Percentiles rank a stretch among this genome's conserved stretches.
Conservation (phyloP, 2,888 invertebrate species). For the Tricholauxania praeusta region DNA sequence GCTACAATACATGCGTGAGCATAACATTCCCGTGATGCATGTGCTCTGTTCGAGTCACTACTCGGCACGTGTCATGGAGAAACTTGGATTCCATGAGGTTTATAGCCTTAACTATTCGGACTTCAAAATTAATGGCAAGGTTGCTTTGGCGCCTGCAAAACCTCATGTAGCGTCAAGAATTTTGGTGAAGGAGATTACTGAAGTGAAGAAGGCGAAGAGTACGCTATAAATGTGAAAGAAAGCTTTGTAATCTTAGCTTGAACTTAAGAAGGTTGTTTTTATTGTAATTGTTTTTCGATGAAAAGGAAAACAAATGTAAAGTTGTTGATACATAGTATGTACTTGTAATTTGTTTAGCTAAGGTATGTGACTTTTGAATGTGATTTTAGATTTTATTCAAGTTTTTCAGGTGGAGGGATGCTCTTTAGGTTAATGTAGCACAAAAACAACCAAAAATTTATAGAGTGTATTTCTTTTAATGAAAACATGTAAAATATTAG, state of each 20-base stretch:
- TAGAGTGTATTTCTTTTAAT: no score
- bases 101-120: slow-evolving; percentile 76
- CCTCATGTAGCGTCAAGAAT: slow-evolving; percentile 75
- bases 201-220: slow-evolving; percentile 26
- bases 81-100: slow-evolving; percentile 77
- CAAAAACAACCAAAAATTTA: background rate
- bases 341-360: slow-evolving; percentile 4
- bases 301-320: background rate
- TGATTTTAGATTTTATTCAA: slow-evolving; percentile 30
- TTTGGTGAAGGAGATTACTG: slow-evolving; percentile 70
- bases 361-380: slow-evolving; percentile 14
- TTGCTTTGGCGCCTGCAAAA: slow-evolving; percentile 75
- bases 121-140: slow-evolving; percentile 73
- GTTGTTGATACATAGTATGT: slow-evolving; percentile 12
- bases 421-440: background rate
- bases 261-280: slow-evolving; percentile 5
- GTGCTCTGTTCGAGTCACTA: slow-evolving; percentile 82
- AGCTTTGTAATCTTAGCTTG: no score
- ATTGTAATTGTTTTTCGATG: slow-evolving; percentile 6
- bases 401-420: slow-evolving; percentile 17
- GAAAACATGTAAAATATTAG: no score
- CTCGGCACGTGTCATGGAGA: slow-evolving; percentile 79
- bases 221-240: background rate
- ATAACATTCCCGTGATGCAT: slow-evolving; percentile 71
- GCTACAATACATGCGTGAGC: slow-evolving; percentile 63